These are phyloP conservation scores for Benitochromis conjunctus DNA, from an alignment of 2,113 vertebrate genomes.

Conservation along the genomic window DNA sequence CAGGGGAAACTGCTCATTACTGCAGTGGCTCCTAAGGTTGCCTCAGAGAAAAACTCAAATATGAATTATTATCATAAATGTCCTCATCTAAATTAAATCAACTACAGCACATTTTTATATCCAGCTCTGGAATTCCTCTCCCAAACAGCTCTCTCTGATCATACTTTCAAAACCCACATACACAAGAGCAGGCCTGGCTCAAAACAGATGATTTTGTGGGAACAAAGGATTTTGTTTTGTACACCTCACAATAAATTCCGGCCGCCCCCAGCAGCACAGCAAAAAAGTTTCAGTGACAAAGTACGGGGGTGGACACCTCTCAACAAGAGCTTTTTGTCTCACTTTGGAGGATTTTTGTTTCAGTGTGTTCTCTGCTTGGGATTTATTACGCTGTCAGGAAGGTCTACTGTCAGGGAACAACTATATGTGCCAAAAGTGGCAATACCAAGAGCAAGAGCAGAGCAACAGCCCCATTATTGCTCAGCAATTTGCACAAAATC, in stretches of 20 bases:
- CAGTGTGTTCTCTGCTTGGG: slow-evolving; percentile 14
- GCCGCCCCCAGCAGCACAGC: slow-evolving; percentile 8
- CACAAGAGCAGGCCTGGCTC: slow-evolving; percentile 14
- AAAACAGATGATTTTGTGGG: slow-evolving; percentile 37
- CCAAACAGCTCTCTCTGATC: slow-evolving; percentile 14
- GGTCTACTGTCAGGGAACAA: slow-evolving; percentile 11
- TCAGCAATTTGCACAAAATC: background rate
- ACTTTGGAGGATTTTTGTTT: slow-evolving; percentile 35
- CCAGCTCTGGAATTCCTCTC: background rate
- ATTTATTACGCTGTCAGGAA: slow-evolving; percentile 16
- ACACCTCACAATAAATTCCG: slow-evolving; percentile 51
- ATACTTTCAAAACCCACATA: slow-evolving; percentile 44
- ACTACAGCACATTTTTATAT: background rate
- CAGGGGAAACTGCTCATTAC: background rate
- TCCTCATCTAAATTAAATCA: background rate
- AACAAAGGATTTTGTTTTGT: slow-evolving; percentile 63
- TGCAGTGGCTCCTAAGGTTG: background rate
- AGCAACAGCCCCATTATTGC: background rate
- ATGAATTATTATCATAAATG: background rate
- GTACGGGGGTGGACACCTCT: slow-evolving; percentile 42
- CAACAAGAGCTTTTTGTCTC: slow-evolving; percentile 58
- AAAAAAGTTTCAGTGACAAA: slow-evolving; percentile 40
- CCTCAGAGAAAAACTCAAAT: background rate
- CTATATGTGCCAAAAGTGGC: slow-evolving; percentile 8
- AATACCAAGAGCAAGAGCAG: background rate